Conservation (phyloP, 1,140 invertebrate species). For the Drosophila tristis region DNA sequence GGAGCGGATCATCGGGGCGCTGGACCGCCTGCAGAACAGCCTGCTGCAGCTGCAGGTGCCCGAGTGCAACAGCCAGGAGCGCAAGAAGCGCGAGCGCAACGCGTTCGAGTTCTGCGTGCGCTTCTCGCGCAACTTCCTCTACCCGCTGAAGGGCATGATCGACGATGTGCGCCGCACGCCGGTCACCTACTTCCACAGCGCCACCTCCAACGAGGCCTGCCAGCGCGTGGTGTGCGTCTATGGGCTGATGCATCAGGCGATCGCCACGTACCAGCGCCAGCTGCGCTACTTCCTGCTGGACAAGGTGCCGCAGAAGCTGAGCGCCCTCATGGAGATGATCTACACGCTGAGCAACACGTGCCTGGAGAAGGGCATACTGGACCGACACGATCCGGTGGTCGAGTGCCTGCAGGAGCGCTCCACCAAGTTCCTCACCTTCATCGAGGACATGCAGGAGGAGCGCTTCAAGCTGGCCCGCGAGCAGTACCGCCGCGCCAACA, state of each 20-base stretch:
- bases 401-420: conserved; percentile 71
- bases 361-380: conserved; percentile 69
- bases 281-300: conserved; percentile 72
- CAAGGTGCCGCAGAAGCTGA: conserved; percentile 76
- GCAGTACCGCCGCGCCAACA: conserved; percentile 4
- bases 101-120: conserved; percentile 74
- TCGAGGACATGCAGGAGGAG: conserved; percentile 73
- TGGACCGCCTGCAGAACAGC: conserved; percentile 63
- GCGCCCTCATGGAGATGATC: conserved; percentile 74
- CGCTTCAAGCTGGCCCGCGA: conserved; percentile 62
- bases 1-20: conserved; percentile 60
- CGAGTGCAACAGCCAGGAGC: conserved; percentile 44
- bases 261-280: conserved; percentile 60
- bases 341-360: conserved; percentile 68
- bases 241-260: conserved; percentile 55
- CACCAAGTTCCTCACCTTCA: conserved; percentile 61
- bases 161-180: conserved; percentile 60
- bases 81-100: conserved; percentile 53
- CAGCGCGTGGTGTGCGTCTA: conserved; percentile 66
- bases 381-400: conserved; percentile 68
- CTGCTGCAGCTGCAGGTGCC: conserved; percentile 60
- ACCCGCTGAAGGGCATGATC: conserved; percentile 72
- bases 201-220: conserved; percentile 71
- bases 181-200: conserved; percentile 55
- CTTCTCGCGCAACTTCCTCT: conserved; percentile 71